phyloP scores from a whole-genome alignment of 1,140 invertebrate genomes.

The Mamestra configurata region DNA sequence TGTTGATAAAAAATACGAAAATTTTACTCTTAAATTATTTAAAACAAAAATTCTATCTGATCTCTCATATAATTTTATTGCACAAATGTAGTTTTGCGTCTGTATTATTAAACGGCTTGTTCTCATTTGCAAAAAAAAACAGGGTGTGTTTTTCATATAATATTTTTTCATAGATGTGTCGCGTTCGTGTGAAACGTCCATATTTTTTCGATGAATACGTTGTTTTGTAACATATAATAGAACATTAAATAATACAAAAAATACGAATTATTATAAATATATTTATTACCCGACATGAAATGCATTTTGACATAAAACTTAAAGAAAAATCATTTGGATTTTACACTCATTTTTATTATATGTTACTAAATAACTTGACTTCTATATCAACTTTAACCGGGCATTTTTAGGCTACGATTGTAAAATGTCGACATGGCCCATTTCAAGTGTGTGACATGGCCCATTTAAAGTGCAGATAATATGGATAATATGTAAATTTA shows the following conservation, averaged over 20 bases:
- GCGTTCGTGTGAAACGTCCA: constrained; percentile 9
- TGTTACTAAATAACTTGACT: background rate
- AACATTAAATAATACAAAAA: background rate
- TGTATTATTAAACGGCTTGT: constrained; percentile 37
- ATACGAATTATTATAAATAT: constrained; percentile 2
- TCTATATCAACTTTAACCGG: background rate
- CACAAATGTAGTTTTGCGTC: constrained; percentile 44
- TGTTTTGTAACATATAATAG: constrained; percentile 22
- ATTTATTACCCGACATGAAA: background rate
- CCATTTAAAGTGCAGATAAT: background rate
- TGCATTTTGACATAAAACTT: background rate
- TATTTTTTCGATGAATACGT: background rate
- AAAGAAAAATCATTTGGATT: background rate
- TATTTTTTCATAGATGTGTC: constrained; percentile 17
- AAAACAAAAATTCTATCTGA: background rate
- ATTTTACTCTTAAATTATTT: background rate
- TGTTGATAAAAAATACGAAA: background rate
- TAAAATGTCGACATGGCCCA: constrained; percentile 6
- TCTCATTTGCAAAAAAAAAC: constrained; percentile 51
- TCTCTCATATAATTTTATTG: constrained; percentile 43
- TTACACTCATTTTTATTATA: background rate
- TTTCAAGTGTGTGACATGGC: background rate
- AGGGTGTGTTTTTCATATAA: constrained; percentile 49
- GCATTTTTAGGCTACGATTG: constrained; percentile 36
- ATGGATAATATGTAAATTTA: background rate